These are phyloP conservation scores for Pteromalus puparum DNA, from an alignment of 1,140 invertebrate species.

Conservation along the genomic window DNA sequence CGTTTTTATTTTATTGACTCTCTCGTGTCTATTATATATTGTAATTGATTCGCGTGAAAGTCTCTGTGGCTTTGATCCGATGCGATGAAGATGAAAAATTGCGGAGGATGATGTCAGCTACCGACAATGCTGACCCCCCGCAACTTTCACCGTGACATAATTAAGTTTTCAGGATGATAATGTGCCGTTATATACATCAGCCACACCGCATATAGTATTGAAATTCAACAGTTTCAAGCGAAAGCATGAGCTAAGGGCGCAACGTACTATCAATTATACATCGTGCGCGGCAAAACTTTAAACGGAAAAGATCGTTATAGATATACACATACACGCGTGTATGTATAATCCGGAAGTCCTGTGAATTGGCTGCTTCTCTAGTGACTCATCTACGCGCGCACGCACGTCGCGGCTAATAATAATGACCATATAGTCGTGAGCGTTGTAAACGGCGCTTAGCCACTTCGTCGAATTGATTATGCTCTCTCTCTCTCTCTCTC, in stretches of 20 bases:
- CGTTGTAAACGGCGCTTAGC: conserved; percentile 27
- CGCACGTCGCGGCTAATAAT: conserved; percentile 5
- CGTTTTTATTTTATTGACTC: too few species aligned
- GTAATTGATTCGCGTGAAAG: neutral
- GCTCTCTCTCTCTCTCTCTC: too few species aligned
- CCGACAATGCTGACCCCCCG: too few species aligned
- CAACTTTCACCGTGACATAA: neutral
- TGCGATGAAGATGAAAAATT: neutral
- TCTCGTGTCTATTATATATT: neutral
- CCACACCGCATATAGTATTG: too few species aligned
- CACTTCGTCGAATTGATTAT: conserved; percentile 48
- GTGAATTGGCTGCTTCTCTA: neutral
- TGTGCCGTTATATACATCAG: neutral
- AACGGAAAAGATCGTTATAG: neutral
- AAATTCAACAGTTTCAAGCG: too few species aligned
- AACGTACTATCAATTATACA: neutral
- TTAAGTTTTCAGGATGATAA: too few species aligned
- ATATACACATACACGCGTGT: neutral
- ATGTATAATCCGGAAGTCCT: conserved; percentile 24
- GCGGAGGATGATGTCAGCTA: neutral
- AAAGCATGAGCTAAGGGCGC: too few species aligned
- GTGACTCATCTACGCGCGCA: neutral
- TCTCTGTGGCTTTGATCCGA: neutral
- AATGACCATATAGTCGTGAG: conserved; percentile 15
- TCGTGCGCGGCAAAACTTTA: neutral